Evolutionary conservation across 1,140 invertebrate genomes (phyloP).

Genomic region (Aphelenchoides fujianensis): DNA sequence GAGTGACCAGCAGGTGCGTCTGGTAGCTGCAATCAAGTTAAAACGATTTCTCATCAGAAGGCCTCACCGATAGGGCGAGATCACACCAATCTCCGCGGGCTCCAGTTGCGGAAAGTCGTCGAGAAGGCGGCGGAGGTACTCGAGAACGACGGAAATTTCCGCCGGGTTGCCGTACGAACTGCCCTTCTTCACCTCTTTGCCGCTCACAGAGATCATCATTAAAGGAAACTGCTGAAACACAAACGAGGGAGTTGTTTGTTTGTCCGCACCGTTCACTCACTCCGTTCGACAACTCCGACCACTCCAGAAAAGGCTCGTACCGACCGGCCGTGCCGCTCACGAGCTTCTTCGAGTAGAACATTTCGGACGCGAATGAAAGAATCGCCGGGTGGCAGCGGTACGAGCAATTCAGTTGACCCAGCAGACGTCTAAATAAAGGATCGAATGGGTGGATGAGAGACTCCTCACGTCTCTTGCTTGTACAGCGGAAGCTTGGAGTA

Average conservation of each 20-base stretch:
- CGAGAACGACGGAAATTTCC: not conserved
- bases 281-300: not conserved
- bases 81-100: slow-evolving; percentile 10
- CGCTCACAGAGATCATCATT: not conserved
- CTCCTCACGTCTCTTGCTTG: slow-evolving; percentile 2
- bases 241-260: slow-evolving; percentile 1
- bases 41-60: no score
- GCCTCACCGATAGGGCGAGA: slow-evolving; percentile 7
- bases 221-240: slow-evolving; percentile 15
- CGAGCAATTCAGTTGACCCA: not conserved
- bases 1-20: not conserved
- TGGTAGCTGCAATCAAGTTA: no score
- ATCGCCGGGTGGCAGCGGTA: slow-evolving; percentile 16
- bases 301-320: not conserved
- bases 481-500: not conserved
- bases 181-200: not conserved
- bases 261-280: no score
- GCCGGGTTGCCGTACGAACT: slow-evolving; percentile 10
- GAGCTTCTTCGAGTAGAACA: slow-evolving; percentile 9
- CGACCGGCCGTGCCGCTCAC: no score
- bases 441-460: not conserved
- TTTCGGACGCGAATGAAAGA: not conserved
- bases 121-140: not conserved
- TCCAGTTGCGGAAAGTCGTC: not conserved
- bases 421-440: not conserved